Evolutionary conservation across 2,888 invertebrate species (phyloP).

Genomic region (Andrena hattorfiana): DNA sequence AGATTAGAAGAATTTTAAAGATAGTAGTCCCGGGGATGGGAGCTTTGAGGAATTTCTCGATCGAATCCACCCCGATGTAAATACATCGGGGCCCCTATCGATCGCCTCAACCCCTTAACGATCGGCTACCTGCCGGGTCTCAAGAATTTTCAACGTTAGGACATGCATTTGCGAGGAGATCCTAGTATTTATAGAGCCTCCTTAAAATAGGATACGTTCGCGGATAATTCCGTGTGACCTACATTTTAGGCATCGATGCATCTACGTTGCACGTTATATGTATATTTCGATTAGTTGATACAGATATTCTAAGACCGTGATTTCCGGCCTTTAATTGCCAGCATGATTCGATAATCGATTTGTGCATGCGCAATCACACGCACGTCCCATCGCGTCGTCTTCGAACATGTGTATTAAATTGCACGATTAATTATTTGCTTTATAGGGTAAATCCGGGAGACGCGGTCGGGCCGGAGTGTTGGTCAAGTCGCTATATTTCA

Average conservation of each 20-base stretch:
- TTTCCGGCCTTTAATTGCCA: conserved; percentile 53
- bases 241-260: conserved; percentile 30
- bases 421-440: conserved; percentile 26
- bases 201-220: conserved; percentile 32
- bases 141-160: conserved; percentile 30
- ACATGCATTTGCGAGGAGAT: not conserved
- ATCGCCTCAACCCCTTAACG: conserved; percentile 24
- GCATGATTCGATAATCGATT: conserved; percentile 36
- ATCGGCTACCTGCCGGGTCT: conserved; percentile 25
- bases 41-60: not conserved
- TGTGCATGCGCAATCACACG: not conserved
- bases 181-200: conserved; percentile 42
- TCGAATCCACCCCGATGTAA: conserved; percentile 11
- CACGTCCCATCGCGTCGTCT: not conserved
- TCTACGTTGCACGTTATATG: not conserved
- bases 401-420: conserved; percentile 13
- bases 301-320: conserved; percentile 40
- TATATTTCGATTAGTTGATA: conserved; percentile 48
- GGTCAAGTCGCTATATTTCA: too few relatives aligned
- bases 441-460: too few relatives aligned
- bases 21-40: not conserved
- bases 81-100: conserved; percentile 18
- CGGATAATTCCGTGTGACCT: conserved; percentile 45
- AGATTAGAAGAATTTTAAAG: too few relatives aligned
- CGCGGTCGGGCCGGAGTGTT: too few relatives aligned